Percentiles rank a stretch among this genome's conserved stretches.
Conservation (phyloP, 2,797 vertebrate genomes). For the Gymnoscopelus braueri region DNA sequence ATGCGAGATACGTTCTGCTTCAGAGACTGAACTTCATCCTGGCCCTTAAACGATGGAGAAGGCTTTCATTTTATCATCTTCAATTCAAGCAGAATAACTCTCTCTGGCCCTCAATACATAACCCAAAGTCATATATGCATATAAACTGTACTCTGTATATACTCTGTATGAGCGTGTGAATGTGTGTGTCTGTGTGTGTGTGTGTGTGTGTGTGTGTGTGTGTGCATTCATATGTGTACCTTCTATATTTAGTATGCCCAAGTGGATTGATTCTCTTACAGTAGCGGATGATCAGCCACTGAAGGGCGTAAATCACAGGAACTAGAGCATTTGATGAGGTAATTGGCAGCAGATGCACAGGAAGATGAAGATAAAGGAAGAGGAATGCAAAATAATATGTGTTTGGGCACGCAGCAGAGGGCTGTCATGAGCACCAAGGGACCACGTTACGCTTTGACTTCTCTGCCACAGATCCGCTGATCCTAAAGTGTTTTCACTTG, state of each 20-base stretch:
- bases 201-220: background rate
- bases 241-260: slow-evolving; percentile 46
- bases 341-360: slow-evolving; percentile 76
- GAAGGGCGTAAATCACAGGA: slow-evolving; percentile 63
- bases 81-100: slow-evolving; percentile 50
- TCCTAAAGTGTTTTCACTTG: slow-evolving; percentile 51
- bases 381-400: slow-evolving; percentile 80
- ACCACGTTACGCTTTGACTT: slow-evolving; percentile 71
- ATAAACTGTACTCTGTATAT: background rate
- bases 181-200: background rate
- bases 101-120: slow-evolving; percentile 30
- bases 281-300: slow-evolving; percentile 58
- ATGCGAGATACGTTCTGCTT: background rate
- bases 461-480: slow-evolving; percentile 60
- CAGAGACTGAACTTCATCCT: slow-evolving; percentile 18
- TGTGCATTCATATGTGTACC: slow-evolving; percentile 22
- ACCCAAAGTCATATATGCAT: too few relatives aligned
- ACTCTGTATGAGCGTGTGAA: too few relatives aligned
- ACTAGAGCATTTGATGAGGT: slow-evolving; percentile 73
- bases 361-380: slow-evolving; percentile 74
- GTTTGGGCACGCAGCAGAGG: slow-evolving; percentile 70
- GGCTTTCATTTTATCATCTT: slow-evolving; percentile 40
- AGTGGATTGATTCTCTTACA: slow-evolving; percentile 45
- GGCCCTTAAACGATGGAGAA: slow-evolving; percentile 24
- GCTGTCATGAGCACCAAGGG: slow-evolving; percentile 53